Evolutionary conservation across 2,888 invertebrate species (phyloP).

Genomic region (Leucophenga maculata): DNA sequence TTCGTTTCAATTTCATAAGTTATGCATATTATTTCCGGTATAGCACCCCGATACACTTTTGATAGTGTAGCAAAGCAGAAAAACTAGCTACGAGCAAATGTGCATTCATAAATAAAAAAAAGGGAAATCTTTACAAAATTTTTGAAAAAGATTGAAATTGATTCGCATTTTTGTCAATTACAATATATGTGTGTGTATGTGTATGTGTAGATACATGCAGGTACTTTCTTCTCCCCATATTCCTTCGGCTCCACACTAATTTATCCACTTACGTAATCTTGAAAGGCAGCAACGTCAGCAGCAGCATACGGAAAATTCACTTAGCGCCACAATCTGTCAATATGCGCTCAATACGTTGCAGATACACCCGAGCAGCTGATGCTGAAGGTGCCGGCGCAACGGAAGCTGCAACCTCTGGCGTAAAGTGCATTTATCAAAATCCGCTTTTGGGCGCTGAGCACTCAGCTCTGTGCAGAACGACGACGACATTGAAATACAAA

Average conservation of each 20-base stretch:
- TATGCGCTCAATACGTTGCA: slow-evolving; percentile 15
- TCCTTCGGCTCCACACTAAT: background rate
- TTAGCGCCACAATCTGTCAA: slow-evolving; percentile 18
- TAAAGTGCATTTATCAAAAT: slow-evolving; percentile 58
- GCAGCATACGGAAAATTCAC: slow-evolving; percentile 11
- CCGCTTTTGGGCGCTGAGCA: slow-evolving; percentile 39
- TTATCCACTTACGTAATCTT: slow-evolving; percentile 12
- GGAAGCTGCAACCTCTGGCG: slow-evolving; percentile 33
- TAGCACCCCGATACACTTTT: slow-evolving; percentile 9
- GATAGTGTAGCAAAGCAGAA: too few species aligned
- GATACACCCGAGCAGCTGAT: background rate
- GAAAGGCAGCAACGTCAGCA: slow-evolving; percentile 41
- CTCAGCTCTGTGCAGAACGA: background rate
- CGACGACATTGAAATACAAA: slow-evolving; percentile 29
- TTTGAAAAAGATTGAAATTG: slow-evolving; percentile 10
- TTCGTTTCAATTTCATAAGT: background rate
- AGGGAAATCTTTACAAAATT: too few species aligned
- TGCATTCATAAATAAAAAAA: background rate
- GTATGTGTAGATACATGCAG: too few species aligned
- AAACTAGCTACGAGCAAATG: slow-evolving; percentile 9
- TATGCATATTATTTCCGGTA: slow-evolving; percentile 26
- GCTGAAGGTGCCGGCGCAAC: slow-evolving; percentile 38
- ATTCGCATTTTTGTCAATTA: slow-evolving; percentile 24
- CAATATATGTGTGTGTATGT: too few species aligned
- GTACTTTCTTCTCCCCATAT: too few species aligned